A percentile compares a stretch with the other conserved stretches of the same genome.
These are phyloP conservation scores for Zoanthus gigantus DNA, from an alignment of 92 coral and sea anemone species.

Conservation along the genomic window DNA sequence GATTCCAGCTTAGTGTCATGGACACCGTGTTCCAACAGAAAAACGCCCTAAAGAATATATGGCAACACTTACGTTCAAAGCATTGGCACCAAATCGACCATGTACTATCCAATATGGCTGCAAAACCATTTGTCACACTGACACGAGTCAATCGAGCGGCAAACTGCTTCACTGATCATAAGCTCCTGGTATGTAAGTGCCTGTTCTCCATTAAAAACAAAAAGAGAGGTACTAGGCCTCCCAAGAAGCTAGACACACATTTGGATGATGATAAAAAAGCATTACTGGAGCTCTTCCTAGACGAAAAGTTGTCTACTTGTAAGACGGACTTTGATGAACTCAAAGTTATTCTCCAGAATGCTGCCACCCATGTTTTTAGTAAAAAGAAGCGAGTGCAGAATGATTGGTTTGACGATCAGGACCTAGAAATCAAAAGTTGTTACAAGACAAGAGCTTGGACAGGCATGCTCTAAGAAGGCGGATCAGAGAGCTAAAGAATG, in stretches of 20 bases:
- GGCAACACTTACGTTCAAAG: too few relatives aligned
- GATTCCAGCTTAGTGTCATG: too few relatives aligned
- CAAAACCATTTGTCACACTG: conserved; percentile 2
- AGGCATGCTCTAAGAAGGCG: not conserved
- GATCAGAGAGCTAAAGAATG: too few relatives aligned
- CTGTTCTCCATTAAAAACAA: not conserved
- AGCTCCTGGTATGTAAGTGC: not conserved
- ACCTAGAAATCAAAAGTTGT: not conserved
- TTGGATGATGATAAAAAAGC: conserved; percentile 35
- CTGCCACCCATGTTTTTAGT: too few relatives aligned
- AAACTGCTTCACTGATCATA: too few relatives aligned
- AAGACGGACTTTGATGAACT: too few relatives aligned
- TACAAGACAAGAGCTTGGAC: not conserved
- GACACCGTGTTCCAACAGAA: too few relatives aligned
- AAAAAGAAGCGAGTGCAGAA: too few relatives aligned
- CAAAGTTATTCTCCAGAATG: too few relatives aligned
- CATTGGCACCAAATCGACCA: too few relatives aligned
- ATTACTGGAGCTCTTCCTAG: conserved; percentile 41
- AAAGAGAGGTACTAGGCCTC: conserved; percentile 37
- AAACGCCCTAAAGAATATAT: too few relatives aligned
- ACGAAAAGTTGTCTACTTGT: conserved; percentile 29
- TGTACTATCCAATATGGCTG: not conserved
- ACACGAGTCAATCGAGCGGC: not conserved
- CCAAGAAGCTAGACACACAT: not conserved
- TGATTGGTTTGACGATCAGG: too few relatives aligned